These are phyloP conservation scores for Sturnira hondurensis DNA, from an alignment of 2,113 vertebrate genomes.

Conservation along the genomic window DNA sequence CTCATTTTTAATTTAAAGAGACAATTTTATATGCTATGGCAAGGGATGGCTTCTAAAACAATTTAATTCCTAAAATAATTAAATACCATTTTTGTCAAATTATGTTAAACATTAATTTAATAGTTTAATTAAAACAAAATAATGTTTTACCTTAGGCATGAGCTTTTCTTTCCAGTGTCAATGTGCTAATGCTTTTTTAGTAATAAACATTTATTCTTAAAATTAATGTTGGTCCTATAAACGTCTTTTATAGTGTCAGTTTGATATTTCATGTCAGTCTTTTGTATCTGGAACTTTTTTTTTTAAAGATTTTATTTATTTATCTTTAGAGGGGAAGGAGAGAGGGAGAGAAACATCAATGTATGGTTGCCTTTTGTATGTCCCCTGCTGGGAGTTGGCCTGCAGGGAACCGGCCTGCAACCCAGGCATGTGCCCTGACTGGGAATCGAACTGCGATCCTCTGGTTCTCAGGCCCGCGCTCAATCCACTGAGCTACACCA, in stretches of 20 bases:
- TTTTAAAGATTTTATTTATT: too few relatives aligned
- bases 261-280: background rate
- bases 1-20: constrained; percentile 49
- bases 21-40: background rate
- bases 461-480: too few relatives aligned
- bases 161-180: constrained; percentile 21
- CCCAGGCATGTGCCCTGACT: too few relatives aligned
- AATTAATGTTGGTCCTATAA: constrained; percentile 25
- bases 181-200: constrained; percentile 21
- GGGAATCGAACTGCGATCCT: too few relatives aligned
- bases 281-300: constrained; percentile 10
- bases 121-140: constrained; percentile 43
- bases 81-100: constrained; percentile 42
- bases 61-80: constrained; percentile 41
- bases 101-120: constrained; percentile 45
- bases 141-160: constrained; percentile 32
- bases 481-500: too few relatives aligned
- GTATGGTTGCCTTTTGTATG: too few relatives aligned
- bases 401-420: too few relatives aligned
- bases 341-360: too few relatives aligned
- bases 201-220: constrained; percentile 40
- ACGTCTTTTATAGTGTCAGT: constrained; percentile 4
- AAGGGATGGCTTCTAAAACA: constrained; percentile 4
- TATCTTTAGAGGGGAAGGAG: too few relatives aligned
- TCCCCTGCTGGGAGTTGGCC: too few relatives aligned